Conservation (phyloP, 2,888 invertebrate species). For the Nemurella pictetii region DNA sequence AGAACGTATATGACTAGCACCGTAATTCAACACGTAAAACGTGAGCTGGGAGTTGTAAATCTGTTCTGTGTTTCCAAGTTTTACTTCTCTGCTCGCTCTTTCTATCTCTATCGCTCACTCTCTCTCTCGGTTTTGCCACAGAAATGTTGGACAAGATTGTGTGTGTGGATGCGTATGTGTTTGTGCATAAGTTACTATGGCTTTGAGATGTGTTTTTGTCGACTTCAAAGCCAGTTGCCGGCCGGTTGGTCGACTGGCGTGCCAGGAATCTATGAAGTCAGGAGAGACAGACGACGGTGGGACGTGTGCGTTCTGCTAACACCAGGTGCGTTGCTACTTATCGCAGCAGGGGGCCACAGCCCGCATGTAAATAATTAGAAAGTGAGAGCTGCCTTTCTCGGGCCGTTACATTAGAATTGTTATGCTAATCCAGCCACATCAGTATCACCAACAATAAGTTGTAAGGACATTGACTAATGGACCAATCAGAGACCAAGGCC, state of each 20-base stretch:
- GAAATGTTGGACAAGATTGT: neutral
- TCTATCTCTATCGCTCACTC: no score
- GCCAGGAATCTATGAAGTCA: conserved; percentile 13
- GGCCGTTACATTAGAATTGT: no score
- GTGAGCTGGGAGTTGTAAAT: neutral
- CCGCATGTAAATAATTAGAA: no score
- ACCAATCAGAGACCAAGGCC: no score
- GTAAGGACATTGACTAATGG: no score
- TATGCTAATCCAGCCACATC: no score
- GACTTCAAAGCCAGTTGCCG: conserved; percentile 17
- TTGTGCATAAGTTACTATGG: conserved; percentile 18
- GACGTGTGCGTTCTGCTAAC: no score
- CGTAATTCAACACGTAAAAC: neutral
- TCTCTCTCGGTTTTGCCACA: neutral
- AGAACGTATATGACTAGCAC: neutral
- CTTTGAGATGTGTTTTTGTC: conserved; percentile 15
- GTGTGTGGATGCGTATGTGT: neutral
- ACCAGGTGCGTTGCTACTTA: no score
- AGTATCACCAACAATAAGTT: no score
- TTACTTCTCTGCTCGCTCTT: neutral
- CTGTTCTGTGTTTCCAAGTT: neutral
- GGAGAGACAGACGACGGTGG: no score
- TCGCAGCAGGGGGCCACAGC: no score
- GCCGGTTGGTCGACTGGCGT: neutral
- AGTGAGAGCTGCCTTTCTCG: no score